Conservation (phyloP, 1,140 invertebrate genomes). For the Bombus sibiricus region DNA sequence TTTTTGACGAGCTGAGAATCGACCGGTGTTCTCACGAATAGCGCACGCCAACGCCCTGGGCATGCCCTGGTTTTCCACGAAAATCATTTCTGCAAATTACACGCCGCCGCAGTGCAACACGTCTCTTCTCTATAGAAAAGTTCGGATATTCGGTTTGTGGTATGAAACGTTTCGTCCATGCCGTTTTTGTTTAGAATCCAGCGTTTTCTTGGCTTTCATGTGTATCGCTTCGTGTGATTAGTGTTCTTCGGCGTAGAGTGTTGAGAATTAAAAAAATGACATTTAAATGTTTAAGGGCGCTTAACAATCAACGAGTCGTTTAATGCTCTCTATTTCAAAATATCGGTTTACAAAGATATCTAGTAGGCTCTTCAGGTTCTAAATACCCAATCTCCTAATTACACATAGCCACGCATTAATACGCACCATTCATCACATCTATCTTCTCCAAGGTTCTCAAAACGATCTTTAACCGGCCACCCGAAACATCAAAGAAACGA, state of each 20-base stretch:
- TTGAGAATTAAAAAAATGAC: neutral
- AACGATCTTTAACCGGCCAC: neutral
- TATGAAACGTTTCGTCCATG: neutral
- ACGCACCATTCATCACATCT: neutral
- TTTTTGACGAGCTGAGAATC: slow-evolving; percentile 27
- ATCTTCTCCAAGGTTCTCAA: neutral
- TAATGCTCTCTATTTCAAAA: neutral
- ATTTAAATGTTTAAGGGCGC: neutral
- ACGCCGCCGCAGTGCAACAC: neutral
- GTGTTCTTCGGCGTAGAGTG: too few species aligned
- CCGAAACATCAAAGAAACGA: neutral
- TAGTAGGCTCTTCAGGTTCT: neutral
- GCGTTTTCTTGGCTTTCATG: neutral
- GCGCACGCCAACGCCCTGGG: slow-evolving; percentile 41
- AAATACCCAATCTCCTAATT: neutral
- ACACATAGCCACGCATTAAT: neutral
- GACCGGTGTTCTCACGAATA: slow-evolving; percentile 50
- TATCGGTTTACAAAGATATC: neutral
- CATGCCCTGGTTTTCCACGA: slow-evolving; percentile 55
- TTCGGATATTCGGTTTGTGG: neutral
- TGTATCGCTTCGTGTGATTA: neutral
- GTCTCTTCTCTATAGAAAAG: slow-evolving; percentile 17
- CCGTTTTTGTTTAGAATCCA: neutral
- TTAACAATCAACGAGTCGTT: neutral
- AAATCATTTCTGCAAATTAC: slow-evolving; percentile 62